phyloP scores from a whole-genome alignment of 2,888 invertebrate genomes.

The Pandemis corylana region DNA sequence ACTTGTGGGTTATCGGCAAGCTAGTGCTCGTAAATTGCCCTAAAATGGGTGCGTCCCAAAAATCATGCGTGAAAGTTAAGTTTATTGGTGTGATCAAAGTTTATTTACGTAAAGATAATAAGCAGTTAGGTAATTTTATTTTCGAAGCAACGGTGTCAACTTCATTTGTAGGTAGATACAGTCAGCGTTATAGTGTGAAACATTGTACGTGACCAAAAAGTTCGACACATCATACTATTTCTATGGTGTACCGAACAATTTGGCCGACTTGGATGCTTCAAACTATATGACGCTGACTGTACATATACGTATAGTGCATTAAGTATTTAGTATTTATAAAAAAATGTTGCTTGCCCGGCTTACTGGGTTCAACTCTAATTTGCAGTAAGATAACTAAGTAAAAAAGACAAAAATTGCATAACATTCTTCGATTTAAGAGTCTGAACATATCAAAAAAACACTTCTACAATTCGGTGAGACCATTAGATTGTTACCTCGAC shows the following conservation, averaged over 20 bases:
- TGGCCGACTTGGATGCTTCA: no score
- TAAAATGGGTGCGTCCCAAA: conserved; percentile 44
- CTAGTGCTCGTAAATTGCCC: conserved; percentile 46
- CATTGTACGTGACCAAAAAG: no score
- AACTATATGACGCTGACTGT: no score
- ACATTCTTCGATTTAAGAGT: background rate
- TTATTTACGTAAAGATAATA: background rate
- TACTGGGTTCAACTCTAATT: background rate
- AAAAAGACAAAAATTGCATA: background rate
- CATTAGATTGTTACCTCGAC: conserved; percentile 17
- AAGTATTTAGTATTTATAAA: background rate
- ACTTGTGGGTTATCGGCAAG: conserved; percentile 68
- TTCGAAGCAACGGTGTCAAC: background rate
- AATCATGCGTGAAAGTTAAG: conserved; percentile 22
- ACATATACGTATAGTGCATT: background rate
- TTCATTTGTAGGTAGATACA: background rate
- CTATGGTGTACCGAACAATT: no score
- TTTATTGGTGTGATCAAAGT: conserved; percentile 7
- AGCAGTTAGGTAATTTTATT: background rate
- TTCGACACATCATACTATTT: no score
- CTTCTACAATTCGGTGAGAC: background rate
- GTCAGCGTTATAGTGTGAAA: no score
- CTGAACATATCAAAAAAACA: background rate
- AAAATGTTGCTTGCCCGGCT: background rate
- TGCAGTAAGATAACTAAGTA: background rate